Evolutionary conservation across 2,888 invertebrate species (phyloP).

Genomic region (Brenthis ino): DNA sequence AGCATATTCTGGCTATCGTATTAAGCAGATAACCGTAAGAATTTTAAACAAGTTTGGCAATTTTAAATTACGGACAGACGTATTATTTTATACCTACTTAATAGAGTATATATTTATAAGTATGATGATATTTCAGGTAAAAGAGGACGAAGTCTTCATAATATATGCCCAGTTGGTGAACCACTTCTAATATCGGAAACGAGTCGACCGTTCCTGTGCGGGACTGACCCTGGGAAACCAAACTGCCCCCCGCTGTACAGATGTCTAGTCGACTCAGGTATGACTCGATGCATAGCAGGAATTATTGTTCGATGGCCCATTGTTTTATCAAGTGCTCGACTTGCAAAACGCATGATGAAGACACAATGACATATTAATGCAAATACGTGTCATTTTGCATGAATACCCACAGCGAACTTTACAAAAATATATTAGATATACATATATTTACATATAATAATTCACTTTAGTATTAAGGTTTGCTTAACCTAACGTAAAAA

Average conservation of each 20-base stretch:
- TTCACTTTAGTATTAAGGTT: no score
- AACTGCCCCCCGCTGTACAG: constrained; percentile 91
- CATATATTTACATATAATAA: no score
- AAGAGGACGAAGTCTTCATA: constrained; percentile 88
- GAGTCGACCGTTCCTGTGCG: constrained; percentile 90
- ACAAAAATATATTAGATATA: no score
- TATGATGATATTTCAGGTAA: constrained; percentile 77
- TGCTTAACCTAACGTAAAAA: no score
- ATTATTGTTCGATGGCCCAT: constrained; percentile 39
- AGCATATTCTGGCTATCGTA: no score
- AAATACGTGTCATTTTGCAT: constrained; percentile 1
- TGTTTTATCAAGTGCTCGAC: constrained; percentile 30
- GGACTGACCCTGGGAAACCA: constrained; percentile 90
- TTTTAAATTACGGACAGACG: no score
- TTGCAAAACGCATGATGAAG: constrained; percentile 15
- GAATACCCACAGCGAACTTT: background rate
- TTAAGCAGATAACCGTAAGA: no score
- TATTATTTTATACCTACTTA: no score
- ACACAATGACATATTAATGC: constrained; percentile 33
- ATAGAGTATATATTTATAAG: background rate
- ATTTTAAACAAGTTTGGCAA: no score
- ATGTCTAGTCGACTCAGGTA: constrained; percentile 89
- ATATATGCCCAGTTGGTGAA: constrained; percentile 90
- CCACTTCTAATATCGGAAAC: constrained; percentile 88
- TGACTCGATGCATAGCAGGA: constrained; percentile 25